A percentile compares a stretch with the other conserved stretches of the same genome.
phyloP scores from a whole-genome alignment of 2,797 vertebrate genomes.

The Selene dorsalis region DNA sequence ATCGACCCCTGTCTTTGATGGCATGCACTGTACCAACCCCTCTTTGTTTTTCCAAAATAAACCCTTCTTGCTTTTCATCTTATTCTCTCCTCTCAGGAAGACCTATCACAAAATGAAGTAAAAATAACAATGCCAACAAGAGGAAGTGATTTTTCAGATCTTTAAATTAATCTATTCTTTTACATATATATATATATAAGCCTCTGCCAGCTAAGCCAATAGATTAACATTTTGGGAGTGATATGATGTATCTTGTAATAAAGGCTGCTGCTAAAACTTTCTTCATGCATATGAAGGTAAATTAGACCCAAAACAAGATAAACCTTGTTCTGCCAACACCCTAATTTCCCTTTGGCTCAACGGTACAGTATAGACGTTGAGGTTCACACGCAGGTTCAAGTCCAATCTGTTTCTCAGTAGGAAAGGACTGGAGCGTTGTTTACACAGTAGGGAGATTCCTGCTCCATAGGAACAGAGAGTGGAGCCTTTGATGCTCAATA shows the following conservation, averaged over 20 bases:
- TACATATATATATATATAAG: not conserved
- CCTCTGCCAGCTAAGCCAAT: not conserved
- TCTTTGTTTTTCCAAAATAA: constrained; percentile 67
- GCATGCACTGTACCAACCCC: constrained; percentile 52
- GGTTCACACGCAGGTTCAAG: constrained; percentile 75
- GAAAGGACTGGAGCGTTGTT: constrained; percentile 66
- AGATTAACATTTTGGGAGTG: not conserved
- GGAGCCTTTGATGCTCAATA: constrained; percentile 78
- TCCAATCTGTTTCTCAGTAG: constrained; percentile 74
- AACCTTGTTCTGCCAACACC: constrained; percentile 29
- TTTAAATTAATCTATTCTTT: not conserved
- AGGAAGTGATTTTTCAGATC: not conserved
- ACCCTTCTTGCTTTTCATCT: constrained; percentile 22
- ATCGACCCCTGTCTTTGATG: constrained; percentile 56
- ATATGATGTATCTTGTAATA: not conserved
- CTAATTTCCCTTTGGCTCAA: constrained; percentile 36
- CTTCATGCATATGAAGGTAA: constrained; percentile 22
- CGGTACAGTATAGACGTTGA: constrained; percentile 25
- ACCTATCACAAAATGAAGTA: not conserved
- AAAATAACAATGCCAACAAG: not conserved
- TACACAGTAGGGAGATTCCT: constrained; percentile 75
- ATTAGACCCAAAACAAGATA: constrained; percentile 37
- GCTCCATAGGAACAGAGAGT: constrained; percentile 66
- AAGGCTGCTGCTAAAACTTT: not conserved
- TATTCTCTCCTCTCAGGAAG: constrained; percentile 24